phyloP scores from a whole-genome alignment of 2,113 vertebrate genomes.

The Eptesicus fuscus region DNA sequence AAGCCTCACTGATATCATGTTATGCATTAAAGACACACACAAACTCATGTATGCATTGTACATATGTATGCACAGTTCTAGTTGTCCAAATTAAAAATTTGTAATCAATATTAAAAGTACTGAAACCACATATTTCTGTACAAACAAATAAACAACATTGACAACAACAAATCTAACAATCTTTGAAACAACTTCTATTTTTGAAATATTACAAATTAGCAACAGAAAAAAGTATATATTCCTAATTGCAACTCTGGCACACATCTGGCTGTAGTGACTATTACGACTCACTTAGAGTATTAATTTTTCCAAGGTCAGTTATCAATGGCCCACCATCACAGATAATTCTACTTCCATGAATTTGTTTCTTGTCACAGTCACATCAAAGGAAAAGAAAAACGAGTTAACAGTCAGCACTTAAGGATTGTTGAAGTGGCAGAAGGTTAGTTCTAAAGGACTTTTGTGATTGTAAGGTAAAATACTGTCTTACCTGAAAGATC shows the following conservation, averaged over 20 bases:
- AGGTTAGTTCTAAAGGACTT: slow-evolving; percentile 32
- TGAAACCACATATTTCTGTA: neutral
- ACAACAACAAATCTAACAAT: neutral
- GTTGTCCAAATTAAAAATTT: neutral
- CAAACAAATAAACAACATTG: neutral
- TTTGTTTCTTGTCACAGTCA: slow-evolving; percentile 74
- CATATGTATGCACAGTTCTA: neutral
- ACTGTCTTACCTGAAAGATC: slow-evolving; percentile 50
- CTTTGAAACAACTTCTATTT: neutral
- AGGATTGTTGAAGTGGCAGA: slow-evolving; percentile 63
- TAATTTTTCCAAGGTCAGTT: slow-evolving; percentile 70
- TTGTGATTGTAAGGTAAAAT: slow-evolving; percentile 64
- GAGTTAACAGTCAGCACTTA: slow-evolving; percentile 70
- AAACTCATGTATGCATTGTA: neutral
- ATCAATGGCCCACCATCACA: slow-evolving; percentile 65
- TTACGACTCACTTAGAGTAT: neutral
- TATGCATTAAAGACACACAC: neutral
- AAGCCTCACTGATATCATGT: neutral
- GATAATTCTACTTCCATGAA: slow-evolving; percentile 68
- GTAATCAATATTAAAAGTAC: neutral
- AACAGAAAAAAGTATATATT: neutral
- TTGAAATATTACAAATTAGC: neutral
- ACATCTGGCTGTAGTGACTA: slow-evolving; percentile 23
- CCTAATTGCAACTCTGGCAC: neutral
- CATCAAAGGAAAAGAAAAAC: slow-evolving; percentile 74